Evolutionary conservation across 2,888 invertebrate genomes (phyloP), one percentile per base, ranked within the genome.

Genomic region (Coremacera marginata): DNA sequence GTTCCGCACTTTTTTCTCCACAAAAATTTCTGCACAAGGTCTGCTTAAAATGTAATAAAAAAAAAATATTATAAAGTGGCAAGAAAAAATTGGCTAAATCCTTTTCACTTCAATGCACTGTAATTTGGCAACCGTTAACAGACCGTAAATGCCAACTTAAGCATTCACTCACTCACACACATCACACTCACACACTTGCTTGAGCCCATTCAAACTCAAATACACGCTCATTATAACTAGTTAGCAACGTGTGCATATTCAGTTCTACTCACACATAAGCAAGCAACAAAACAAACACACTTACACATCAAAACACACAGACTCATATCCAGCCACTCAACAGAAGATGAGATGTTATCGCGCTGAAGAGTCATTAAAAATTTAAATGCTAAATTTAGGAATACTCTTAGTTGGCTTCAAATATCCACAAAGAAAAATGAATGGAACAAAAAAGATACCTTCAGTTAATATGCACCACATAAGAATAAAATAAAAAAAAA

Each of bases 321-420:
- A 74, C 65, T 34, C 3, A 25, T n/a, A 68, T 19, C 49, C 37
- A 34, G 1, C 16, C 14, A 68, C 55, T 52, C 16, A 25, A n/a
- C 11, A 19, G n/a, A 49, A 68, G 37, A 11, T 44, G 3, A 14
- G 3, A 14, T 63, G 68, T 22, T 49, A 7, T 65, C 65, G 65
- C 19, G 49, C 75, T 67, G 63, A 79, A 62, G 73, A 63, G 78
- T 79, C 79, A 79, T 79, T 78, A 79, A 77, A 74, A 72, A 72
- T 76, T 76, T 77, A 75, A 78, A 67, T 67, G 57, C 75, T 68
- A 22, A 67, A 75, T 67, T 72, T 57, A 52, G 27, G 67, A 3
- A 25, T 11, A 19, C 34, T 44, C 63, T 67, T 55, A 14, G 67
- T 19, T n/a, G 19, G 31, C 34, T 63, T 68, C 49, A 19, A 16